These are phyloP conservation scores for Regulus satrapa DNA, from an alignment of 2,113 vertebrate species.

Conservation along the genomic window DNA sequence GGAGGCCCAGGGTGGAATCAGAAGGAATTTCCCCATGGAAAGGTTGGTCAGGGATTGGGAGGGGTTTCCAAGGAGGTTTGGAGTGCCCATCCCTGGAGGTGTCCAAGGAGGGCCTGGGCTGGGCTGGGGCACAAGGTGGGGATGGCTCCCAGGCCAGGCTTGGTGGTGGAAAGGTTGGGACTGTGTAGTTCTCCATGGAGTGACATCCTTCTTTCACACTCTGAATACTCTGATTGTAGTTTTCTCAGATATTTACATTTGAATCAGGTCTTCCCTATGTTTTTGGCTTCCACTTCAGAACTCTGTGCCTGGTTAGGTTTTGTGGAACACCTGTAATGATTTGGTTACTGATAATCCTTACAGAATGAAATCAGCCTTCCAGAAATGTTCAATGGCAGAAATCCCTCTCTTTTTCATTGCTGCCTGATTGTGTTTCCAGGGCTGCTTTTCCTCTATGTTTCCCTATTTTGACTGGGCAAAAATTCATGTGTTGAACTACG, in stretches of 20 bases:
- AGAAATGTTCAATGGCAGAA: background rate
- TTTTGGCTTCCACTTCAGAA: background rate
- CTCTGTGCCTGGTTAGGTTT: background rate
- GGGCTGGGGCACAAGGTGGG: background rate
- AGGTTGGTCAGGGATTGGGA: no score
- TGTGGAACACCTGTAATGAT: background rate
- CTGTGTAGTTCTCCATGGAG: background rate
- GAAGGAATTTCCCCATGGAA: background rate
- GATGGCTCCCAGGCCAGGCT: accelerated
- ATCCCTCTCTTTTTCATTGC: background rate
- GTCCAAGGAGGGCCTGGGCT: background rate
- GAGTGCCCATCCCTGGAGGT: background rate
- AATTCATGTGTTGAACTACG: background rate
- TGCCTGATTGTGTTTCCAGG: background rate
- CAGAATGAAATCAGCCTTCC: background rate
- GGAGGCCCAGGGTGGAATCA: accelerated
- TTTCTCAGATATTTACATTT: background rate
- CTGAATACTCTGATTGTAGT: no score
- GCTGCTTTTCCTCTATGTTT: background rate
- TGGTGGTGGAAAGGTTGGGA: accelerated
- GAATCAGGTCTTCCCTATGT: background rate
- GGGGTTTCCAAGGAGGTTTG: no score
- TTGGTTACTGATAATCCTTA: background rate
- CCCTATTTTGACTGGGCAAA: background rate
- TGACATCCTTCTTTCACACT: background rate